Conservation (phyloP, 2,797 vertebrate genomes). For the Bradypodion ventrale region DNA sequence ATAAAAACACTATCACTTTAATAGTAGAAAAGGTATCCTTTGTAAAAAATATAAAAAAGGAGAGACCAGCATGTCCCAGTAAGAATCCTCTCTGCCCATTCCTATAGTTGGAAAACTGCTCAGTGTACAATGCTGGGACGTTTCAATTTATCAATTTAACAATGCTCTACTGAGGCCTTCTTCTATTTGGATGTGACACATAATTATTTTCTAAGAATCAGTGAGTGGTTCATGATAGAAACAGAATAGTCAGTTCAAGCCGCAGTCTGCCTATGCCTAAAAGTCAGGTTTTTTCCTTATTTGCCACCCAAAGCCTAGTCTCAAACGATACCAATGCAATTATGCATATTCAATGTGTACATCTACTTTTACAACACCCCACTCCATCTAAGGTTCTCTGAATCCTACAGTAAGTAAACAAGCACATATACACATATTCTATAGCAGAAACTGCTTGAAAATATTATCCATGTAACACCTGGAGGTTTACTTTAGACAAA, state of each 20-base stretch:
- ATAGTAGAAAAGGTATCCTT: background rate
- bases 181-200: too few relatives aligned
- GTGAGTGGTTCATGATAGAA: too few relatives aligned
- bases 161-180: too few relatives aligned
- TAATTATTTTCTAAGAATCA: too few relatives aligned
- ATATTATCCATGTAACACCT: background rate
- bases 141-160: too few relatives aligned
- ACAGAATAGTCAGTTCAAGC: too few relatives aligned
- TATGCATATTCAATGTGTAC: background rate
- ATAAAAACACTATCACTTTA: background rate
- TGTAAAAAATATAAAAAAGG: background rate
- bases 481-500: background rate
- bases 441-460: background rate
- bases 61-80: background rate
- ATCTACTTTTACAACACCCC: background rate
- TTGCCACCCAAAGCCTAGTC: too few relatives aligned
- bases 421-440: background rate
- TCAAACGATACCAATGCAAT: background rate
- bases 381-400: background rate
- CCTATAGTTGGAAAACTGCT: background rate
- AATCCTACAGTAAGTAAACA: background rate
- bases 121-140: background rate
- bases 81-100: background rate
- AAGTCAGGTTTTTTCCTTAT: too few relatives aligned
- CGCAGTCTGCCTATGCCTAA: too few relatives aligned